Evolutionary conservation across 2,113 vertebrate species (phyloP).

Genomic region (Kryptolebias marmoratus): DNA sequence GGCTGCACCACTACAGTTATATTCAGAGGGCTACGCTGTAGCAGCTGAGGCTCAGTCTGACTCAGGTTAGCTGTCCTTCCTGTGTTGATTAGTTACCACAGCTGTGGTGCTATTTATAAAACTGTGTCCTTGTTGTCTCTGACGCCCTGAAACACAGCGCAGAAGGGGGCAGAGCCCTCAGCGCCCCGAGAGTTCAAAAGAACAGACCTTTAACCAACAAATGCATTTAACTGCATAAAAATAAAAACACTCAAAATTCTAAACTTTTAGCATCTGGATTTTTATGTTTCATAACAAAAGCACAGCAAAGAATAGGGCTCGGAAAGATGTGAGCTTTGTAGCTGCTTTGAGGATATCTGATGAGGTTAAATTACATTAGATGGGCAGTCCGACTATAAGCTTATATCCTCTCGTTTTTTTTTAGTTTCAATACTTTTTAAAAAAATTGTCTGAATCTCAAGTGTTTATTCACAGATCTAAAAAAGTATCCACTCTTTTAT

Average conservation of each 20-base stretch:
- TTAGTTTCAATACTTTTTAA: neutral
- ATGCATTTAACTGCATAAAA: conserved; percentile 19
- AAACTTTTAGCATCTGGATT: neutral
- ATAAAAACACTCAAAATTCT: neutral
- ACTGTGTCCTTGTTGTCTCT: conserved; percentile 68
- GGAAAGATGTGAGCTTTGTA: neutral
- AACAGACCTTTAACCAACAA: neutral
- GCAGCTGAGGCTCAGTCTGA: conserved; percentile 65
- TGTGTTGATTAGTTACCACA: conserved; percentile 75
- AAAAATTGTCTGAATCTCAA: neutral
- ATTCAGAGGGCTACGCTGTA: conserved; percentile 35
- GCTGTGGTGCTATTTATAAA: conserved; percentile 79
- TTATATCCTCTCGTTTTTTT: neutral
- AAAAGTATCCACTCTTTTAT: conserved; percentile 9
- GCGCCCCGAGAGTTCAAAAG: conserved; percentile 25
- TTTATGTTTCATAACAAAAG: neutral
- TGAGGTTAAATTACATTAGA: neutral
- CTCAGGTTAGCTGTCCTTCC: conserved; percentile 70
- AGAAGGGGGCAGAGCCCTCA: conserved; percentile 27
- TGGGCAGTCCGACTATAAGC: neutral
- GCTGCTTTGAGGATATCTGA: neutral
- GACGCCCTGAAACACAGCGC: conserved; percentile 37
- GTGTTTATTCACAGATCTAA: neutral
- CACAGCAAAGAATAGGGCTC: too few species aligned
- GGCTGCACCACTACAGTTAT: conserved; percentile 44